Conservation (phyloP, 2,113 vertebrate species). For the Pedetes capensis region DNA sequence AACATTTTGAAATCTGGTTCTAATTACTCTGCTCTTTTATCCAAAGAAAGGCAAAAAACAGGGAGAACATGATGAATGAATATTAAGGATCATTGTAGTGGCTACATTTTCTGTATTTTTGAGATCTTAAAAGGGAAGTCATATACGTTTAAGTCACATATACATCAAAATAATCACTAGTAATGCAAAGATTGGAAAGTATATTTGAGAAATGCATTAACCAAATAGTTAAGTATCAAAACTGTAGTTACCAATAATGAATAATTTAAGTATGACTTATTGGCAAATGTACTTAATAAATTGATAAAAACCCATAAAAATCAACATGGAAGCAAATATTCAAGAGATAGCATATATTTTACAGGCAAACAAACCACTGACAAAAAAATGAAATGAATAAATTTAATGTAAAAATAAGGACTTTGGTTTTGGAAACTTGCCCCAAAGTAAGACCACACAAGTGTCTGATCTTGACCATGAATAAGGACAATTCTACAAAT, state of each 20-base stretch:
- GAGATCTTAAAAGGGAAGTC: not conserved
- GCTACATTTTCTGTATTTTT: not conserved
- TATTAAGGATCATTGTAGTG: not conserved
- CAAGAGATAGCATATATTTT: not conserved
- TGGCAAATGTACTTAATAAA: not conserved
- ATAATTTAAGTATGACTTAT: not conserved
- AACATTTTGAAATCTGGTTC: not conserved
- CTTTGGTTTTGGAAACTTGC: not conserved
- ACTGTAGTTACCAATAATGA: not conserved
- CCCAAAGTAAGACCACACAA: not conserved
- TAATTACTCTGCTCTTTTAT: not conserved
- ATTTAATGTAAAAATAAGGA: conserved; percentile 13
- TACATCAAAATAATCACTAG: not conserved
- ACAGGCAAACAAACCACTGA: not conserved
- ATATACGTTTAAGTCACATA: not conserved
- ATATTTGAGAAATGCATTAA: not conserved
- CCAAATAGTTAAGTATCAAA: not conserved
- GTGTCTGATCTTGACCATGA: not conserved
- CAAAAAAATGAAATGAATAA: not conserved
- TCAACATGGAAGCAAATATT: not conserved
- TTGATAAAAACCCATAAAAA: not conserved
- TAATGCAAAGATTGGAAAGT: not conserved
- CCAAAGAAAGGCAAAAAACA: not conserved
- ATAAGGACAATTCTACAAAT: not conserved
- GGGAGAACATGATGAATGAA: not conserved